phyloP scores from a whole-genome alignment of 53 echinoderm and acorn worm genomes.

The Luidia sarsii region DNA sequence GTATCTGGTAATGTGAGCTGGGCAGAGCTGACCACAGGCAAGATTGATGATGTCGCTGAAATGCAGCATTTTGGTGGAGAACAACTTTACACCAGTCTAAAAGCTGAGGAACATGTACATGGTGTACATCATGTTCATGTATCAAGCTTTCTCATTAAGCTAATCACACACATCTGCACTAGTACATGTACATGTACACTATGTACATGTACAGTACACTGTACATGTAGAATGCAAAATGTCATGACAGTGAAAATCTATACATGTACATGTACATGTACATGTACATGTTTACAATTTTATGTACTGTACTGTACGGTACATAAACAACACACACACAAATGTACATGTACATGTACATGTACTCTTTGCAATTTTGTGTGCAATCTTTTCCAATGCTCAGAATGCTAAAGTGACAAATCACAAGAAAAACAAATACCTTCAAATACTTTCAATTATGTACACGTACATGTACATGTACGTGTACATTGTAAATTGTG shows the following conservation, averaged over 20 bases:
- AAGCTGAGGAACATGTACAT: background rate
- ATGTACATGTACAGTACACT: background rate
- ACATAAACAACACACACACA: background rate
- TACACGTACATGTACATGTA: background rate
- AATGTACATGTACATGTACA: background rate
- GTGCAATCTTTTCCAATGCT: background rate
- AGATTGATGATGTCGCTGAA: background rate
- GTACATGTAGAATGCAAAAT: background rate
- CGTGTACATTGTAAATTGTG: background rate
- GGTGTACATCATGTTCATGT: no score
- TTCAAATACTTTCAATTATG: background rate
- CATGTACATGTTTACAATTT: background rate
- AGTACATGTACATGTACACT: background rate
- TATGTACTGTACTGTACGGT: background rate
- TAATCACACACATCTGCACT: background rate
- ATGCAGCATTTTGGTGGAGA: conserved; percentile 8
- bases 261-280: conserved; percentile 7
- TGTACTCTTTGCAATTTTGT: background rate
- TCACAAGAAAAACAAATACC: background rate
- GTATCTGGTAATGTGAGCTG: no score
- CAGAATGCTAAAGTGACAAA: background rate
- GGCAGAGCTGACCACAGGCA: background rate
- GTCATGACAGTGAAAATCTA: background rate
- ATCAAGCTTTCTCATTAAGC: no score
- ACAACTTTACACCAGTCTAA: background rate